Base-by-base conservation (phyloP, 2,797 vertebrate species). In the Spatula versicolor region DNA sequence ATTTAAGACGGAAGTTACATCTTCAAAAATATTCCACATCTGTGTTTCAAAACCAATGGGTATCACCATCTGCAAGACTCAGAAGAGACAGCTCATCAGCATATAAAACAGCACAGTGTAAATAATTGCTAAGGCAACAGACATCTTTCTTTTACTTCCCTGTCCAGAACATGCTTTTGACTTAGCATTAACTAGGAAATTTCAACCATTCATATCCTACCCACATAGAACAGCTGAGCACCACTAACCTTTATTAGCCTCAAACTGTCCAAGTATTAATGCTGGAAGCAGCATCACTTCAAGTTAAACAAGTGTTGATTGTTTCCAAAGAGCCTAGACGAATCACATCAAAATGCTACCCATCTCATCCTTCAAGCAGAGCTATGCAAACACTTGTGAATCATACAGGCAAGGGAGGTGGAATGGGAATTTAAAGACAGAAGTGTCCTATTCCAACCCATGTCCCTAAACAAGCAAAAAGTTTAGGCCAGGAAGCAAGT, bases 41-140 rank as follows among this genome's bases (percentile, higher is more conserved):
- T 75, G 43, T 60, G 52, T 64, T 76, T 81, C 48, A 86, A 93
- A 88, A 6, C 18, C 48, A 86, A 23, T 37, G 18, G 43, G 19
- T 94, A 87, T 72, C 80, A 75, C 35, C 55, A 69, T 25, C n/a
- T 67, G 17, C 59, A 77, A 80, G 56, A 77, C 75, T 83, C 63
- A 31, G 46, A 90, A 83, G 20, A 81, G 31, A 77, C 8, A 68
- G 55, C 8, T 85, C 64, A 84, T 71, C 56, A 92, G 68, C 78
- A 89, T 67, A 87, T 87, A 74, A 46, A 86, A 67, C 43, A 85
- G 21, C 35, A 56, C 2, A 66, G 35, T 56, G 88, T 77, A 92
- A 93, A 77, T 56, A 85, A 88, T 33, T 86, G 28, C 80, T 87
- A 71, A 52, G 56, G 52, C n/a, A 77, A 89, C 23, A 69, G 48